Percentiles rank a stretch among this genome's conserved stretches.
Conservation (phyloP, 2,888 invertebrate species). For the Xestia xanthographa region DNA sequence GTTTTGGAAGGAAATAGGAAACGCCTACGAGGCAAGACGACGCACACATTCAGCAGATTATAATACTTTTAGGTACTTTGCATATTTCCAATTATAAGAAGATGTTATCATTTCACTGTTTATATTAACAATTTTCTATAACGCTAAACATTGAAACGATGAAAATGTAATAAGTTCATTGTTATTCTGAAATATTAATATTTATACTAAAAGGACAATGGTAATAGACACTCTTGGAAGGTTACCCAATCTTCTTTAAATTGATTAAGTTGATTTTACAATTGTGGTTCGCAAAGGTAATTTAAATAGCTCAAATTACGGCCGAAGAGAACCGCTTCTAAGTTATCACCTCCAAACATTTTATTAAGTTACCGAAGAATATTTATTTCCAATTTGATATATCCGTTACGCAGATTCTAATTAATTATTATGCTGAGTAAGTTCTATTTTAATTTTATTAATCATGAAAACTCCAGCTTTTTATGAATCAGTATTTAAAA, state of each 20-base stretch:
- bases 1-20: slow-evolving; percentile 33
- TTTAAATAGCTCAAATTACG: slow-evolving; percentile 39
- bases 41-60: slow-evolving; percentile 74
- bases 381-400: slow-evolving; percentile 29
- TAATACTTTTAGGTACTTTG: slow-evolving; percentile 61
- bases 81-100: slow-evolving; percentile 69
- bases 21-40: slow-evolving; percentile 54
- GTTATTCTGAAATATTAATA: slow-evolving; percentile 47
- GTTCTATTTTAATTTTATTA: slow-evolving; percentile 18
- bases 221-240: slow-evolving; percentile 17
- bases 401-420: slow-evolving; percentile 15
- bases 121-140: slow-evolving; percentile 49
- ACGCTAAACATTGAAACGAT: slow-evolving; percentile 17
- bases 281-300: slow-evolving; percentile 61
- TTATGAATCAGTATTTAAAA: slow-evolving; percentile 44
- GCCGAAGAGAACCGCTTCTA: slow-evolving; percentile 1
- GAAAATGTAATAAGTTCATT: slow-evolving; percentile 51
- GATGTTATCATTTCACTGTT: slow-evolving; percentile 56
- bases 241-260: slow-evolving; percentile 66
- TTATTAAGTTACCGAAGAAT: slow-evolving; percentile 24
- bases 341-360: slow-evolving; percentile 20
- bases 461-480: slow-evolving; percentile 39
- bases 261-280: slow-evolving; percentile 71
- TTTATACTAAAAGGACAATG: slow-evolving; percentile 27
- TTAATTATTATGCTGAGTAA: neutral